Conservation (phyloP, 1,140 invertebrate species). For the Camponotus pennsylvanicus region DNA sequence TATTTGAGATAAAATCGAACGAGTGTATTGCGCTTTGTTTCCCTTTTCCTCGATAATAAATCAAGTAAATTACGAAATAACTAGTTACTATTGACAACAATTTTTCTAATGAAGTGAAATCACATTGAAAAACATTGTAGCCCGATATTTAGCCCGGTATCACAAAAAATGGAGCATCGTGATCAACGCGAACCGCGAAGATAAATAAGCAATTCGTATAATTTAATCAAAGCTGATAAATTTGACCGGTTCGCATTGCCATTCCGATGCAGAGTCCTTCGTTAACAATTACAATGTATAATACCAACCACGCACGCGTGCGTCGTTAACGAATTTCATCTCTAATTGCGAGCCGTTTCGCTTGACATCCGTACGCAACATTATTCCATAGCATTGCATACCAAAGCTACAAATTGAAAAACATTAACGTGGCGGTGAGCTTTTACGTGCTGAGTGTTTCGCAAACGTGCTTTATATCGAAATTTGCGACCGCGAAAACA, state of each 20-base stretch:
- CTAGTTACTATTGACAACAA: not conserved
- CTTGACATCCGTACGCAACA: slow-evolving; percentile 38
- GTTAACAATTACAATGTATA: slow-evolving; percentile 59
- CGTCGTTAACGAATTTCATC: slow-evolving; percentile 54
- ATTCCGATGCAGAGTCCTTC: slow-evolving; percentile 22
- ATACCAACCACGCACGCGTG: slow-evolving; percentile 33
- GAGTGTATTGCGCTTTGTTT: too few relatives aligned
- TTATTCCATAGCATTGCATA: slow-evolving; percentile 28
- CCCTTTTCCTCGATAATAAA: not conserved
- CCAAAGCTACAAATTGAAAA: slow-evolving; percentile 54
- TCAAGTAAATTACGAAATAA: not conserved
- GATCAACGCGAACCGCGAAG: slow-evolving; percentile 5
- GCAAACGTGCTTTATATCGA: slow-evolving; percentile 2
- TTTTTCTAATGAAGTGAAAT: not conserved
- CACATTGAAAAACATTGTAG: not conserved
- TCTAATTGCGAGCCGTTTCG: slow-evolving; percentile 39
- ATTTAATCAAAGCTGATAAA: slow-evolving; percentile 37
- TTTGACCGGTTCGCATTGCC: slow-evolving; percentile 14
- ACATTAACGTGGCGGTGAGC: slow-evolving; percentile 47
- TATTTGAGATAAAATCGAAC: not conserved
- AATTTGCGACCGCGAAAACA: slow-evolving; percentile 33
- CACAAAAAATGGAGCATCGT: slow-evolving; percentile 7
- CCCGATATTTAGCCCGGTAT: not conserved
- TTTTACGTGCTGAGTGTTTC: slow-evolving; percentile 28
- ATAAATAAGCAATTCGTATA: slow-evolving; percentile 22